A percentile compares a stretch with the other conserved stretches of the same genome.
Conservation (phyloP, 2,113 vertebrate genomes). For the Centropus unirufus region DNA sequence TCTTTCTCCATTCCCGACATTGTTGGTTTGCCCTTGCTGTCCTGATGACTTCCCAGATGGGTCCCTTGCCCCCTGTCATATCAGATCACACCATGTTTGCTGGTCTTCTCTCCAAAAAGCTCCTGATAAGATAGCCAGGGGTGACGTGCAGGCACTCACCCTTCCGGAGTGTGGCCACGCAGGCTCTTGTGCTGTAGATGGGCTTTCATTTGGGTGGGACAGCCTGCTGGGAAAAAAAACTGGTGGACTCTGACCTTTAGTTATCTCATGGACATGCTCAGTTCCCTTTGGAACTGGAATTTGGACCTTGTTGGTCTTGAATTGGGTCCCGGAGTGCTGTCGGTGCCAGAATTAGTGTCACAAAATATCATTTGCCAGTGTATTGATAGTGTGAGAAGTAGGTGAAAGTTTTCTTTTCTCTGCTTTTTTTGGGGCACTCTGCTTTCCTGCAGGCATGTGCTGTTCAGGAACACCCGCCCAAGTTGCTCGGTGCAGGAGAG, state of each 20-base stretch:
- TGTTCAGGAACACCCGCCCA: background rate
- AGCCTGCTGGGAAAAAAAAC: background rate
- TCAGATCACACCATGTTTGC: background rate
- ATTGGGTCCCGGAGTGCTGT: background rate
- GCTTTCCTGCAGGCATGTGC: background rate
- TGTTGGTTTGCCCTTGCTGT: background rate
- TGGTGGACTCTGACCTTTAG: background rate
- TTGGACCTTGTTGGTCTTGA: constrained; percentile 3
- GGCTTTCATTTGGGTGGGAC: background rate
- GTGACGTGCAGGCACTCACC: background rate
- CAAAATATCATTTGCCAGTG: background rate
- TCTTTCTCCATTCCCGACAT: background rate
- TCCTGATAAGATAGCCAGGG: constrained; percentile 1
- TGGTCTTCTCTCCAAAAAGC: constrained; percentile 5
- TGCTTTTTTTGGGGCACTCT: background rate
- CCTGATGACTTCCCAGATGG: background rate
- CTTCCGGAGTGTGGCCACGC: background rate
- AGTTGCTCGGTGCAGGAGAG: background rate
- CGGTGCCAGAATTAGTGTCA: background rate
- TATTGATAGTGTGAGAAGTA: constrained; percentile 1
- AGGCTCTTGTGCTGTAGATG: background rate
- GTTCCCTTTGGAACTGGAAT: background rate
- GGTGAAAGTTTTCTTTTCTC: constrained; percentile 21
- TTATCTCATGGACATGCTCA: background rate
- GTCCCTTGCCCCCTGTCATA: background rate